Percentiles rank a stretch among this genome's conserved stretches.
These are phyloP conservation scores for Halictus quadricinctus DNA, from an alignment of 2,888 invertebrate species.

Conservation along the genomic window DNA sequence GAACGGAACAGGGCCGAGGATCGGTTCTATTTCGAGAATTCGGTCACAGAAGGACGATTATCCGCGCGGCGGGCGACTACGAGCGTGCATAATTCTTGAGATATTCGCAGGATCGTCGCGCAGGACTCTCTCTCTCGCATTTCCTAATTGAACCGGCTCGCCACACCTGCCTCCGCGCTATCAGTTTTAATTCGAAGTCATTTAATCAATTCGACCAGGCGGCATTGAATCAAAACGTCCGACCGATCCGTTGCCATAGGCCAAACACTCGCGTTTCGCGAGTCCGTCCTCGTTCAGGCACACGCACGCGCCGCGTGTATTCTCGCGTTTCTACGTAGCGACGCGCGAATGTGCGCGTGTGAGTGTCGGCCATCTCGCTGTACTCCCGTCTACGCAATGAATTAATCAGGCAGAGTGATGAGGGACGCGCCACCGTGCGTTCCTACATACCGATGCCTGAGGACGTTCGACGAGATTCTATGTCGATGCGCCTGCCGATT, in stretches of 20 bases:
- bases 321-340: slow-evolving; percentile 18
- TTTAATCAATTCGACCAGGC: slow-evolving; percentile 73
- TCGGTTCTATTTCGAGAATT: slow-evolving; percentile 43
- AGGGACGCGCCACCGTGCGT: slow-evolving; percentile 60
- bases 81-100: slow-evolving; percentile 15
- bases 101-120: slow-evolving; percentile 38
- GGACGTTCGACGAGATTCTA: slow-evolving; percentile 55
- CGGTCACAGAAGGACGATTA: slow-evolving; percentile 44
- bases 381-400: slow-evolving; percentile 62
- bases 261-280: slow-evolving; percentile 52
- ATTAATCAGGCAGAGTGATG: slow-evolving; percentile 74
- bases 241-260: slow-evolving; percentile 55
- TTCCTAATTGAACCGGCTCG: slow-evolving; percentile 53
- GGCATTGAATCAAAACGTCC: slow-evolving; percentile 73
- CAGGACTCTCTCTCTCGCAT: slow-evolving; percentile 11
- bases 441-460: slow-evolving; percentile 60
- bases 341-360: slow-evolving; percentile 18
- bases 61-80: neutral
- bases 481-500: slow-evolving; percentile 55
- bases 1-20: neutral
- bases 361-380: slow-evolving; percentile 47
- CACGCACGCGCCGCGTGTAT: slow-evolving; percentile 37
- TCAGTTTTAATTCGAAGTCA: slow-evolving; percentile 72
- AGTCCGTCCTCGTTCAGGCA: neutral
- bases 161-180: slow-evolving; percentile 65